Evolutionary conservation across 1,140 invertebrate species (phyloP).

Genomic region (Rhynchophorus ferrugineus): DNA sequence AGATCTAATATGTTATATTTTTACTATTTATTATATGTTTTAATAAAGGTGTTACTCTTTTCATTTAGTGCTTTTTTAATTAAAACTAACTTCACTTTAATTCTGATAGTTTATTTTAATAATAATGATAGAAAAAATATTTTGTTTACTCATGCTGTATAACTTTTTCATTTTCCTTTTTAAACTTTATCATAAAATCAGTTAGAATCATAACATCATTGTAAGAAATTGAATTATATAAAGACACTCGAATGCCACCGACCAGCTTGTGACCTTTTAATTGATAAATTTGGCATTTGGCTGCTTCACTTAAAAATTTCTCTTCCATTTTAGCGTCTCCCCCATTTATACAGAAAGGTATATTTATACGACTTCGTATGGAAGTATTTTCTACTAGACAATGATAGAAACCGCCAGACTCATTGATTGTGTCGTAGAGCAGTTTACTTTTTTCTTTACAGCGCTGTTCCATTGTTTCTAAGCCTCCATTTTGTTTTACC

Average conservation of each 20-base stretch:
- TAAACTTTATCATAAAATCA: slow-evolving; percentile 79
- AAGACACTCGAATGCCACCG: slow-evolving; percentile 86
- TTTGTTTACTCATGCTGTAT: not conserved
- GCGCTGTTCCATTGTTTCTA: slow-evolving; percentile 67
- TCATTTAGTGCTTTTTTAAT: not conserved
- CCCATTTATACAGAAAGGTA: slow-evolving; percentile 78
- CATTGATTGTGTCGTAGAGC: slow-evolving; percentile 78
- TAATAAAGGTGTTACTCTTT: not conserved
- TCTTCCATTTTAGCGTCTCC: slow-evolving; percentile 77
- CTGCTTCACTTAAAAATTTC: slow-evolving; percentile 75
- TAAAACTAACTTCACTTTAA: too few relatives aligned
- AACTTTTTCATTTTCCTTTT: slow-evolving; percentile 22
- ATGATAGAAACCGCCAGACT: slow-evolving; percentile 82
- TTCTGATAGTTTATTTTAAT: not conserved
- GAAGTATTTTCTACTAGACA: slow-evolving; percentile 46
- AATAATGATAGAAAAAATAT: not conserved
- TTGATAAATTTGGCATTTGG: slow-evolving; percentile 68
- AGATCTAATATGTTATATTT: not conserved
- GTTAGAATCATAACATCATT: slow-evolving; percentile 69
- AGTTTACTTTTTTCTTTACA: slow-evolving; percentile 66
- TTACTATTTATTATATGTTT: not conserved
- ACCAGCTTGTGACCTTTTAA: slow-evolving; percentile 92
- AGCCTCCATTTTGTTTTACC: slow-evolving; percentile 78
- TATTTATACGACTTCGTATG: slow-evolving; percentile 77
- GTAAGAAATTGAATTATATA: slow-evolving; percentile 87